Base-by-base conservation (phyloP, 2,888 invertebrate species). In the Drosophila dives region DNA sequence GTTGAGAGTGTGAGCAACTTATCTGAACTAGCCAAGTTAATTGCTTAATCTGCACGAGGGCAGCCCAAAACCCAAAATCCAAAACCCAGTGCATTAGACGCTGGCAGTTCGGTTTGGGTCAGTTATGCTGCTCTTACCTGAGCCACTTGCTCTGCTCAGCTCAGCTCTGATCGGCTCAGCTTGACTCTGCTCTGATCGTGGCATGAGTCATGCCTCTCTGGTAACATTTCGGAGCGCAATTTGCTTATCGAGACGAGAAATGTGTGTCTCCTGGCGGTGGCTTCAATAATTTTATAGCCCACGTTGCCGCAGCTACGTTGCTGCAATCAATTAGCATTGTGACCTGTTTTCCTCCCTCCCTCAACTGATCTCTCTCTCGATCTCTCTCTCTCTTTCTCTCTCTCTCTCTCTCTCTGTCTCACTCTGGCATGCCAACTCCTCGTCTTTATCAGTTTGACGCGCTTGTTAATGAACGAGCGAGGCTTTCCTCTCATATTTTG, bases 11-110 rank as follows among this genome's bases (percentile, higher is more conserved):
- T 75, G 65, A 68, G 62, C 56, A 73, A 64, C 63, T 86, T 91
- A 90, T 90, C 90, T 90, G 86, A 91, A 91, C 80, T 88, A 78
- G 66, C 77, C 72, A 64, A 86, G 85, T 86, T 90, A 91, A 90
- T 75, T 81, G 83, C 90, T 90, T 88, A 90, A 90, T 90, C 91
- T 89, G 85, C 80, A 78, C 79, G 69, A 72, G 51, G 49, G 64
- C 72, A 58, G 63, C 45, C 68, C 48, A 64, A 59, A 64, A 32
- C 38, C 63, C 63, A 36, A 64, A 32, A 34, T n/a, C n/a, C 61
- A 64, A 34, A 53, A 53, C 48, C 55, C 33, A 51, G 68, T 53
- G 81, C 83, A 89, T 88, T 88, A 80, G 83, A 73, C 38, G 40
- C 20, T n/a, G 69, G 38, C 26, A 20, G 61, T 34, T 34, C n/a